Base-by-base conservation (phyloP, 2,888 invertebrate genomes). In the Pachymerium ferrugineum region DNA sequence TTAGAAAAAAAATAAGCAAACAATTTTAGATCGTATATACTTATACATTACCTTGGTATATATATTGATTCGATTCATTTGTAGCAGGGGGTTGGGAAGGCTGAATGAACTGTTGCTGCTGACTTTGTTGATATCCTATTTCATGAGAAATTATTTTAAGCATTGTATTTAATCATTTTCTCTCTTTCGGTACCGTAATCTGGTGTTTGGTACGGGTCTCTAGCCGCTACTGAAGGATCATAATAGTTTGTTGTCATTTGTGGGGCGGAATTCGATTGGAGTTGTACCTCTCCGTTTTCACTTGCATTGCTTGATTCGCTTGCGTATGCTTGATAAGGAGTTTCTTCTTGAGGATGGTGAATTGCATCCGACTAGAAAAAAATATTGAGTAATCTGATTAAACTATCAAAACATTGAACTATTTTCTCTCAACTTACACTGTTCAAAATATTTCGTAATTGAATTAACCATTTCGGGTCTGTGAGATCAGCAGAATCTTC, bases 391-490 rank as follows among this genome's bases (percentile, higher is more conserved):
- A 8, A 16, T 67, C 16, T 67, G n/a, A n/a, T n/a, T 25, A 28
- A 12, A 70, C 1, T 70, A 29, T 14, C 10, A 4, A 29, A 29
- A 29, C 12, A 12, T 28, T 69, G 8, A 14, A 1, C 25, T 29
- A 28, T 70, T 70, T 70, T 70, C 29, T 22, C 10, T 28, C 29
- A 30, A 70, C 28, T 29, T 70, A 31, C 29, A 31, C 28, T 14
- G 70, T 70, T 70, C 5, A 70, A 14, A 25, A 74, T 22, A n/a
- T 68, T 33, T 16, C 29, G 3, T 22, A 75, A 70, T 68, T 74
- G 19, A 14, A 79, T 78, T 71, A 89, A 80, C 89, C 89, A 89
- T 8, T 82, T 81, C 70, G 87, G 85, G 79, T 88, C 87, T 0
- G 85, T 83, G 14, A 78, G 77, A 30, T 81, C 81, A 35, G 80